Evolutionary conservation across 1,140 invertebrate genomes (phyloP).

Genomic region (Oncopodura yosiiana): DNA sequence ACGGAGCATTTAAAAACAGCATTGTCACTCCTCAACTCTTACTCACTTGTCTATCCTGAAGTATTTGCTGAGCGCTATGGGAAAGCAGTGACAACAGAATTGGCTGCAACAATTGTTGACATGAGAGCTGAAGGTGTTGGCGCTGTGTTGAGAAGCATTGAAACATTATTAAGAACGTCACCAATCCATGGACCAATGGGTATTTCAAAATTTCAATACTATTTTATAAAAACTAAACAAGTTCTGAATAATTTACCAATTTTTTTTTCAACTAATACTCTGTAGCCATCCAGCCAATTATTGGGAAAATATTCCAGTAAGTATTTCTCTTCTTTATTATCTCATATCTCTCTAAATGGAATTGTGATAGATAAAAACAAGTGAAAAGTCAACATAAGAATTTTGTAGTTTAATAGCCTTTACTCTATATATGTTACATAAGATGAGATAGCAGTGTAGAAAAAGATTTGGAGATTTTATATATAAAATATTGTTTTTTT

Average conservation of each 20-base stretch:
- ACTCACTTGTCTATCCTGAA: constrained; percentile 31
- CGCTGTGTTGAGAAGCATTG: constrained; percentile 60
- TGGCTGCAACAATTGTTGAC: constrained; percentile 51
- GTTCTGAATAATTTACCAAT: constrained; percentile 42
- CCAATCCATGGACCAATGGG: constrained; percentile 50
- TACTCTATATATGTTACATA: too few species aligned
- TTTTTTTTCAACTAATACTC: not conserved
- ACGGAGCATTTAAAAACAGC: constrained; percentile 33
- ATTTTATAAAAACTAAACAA: constrained; percentile 55
- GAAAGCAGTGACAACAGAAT: constrained; percentile 19
- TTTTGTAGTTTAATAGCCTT: too few species aligned
- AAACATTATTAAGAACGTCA: constrained; percentile 55
- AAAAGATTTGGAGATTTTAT: constrained; percentile 5
- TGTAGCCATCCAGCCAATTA: constrained; percentile 29
- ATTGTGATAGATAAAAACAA: too few species aligned
- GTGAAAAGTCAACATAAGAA: too few species aligned
- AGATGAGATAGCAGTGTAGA: not conserved
- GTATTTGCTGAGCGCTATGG: constrained; percentile 31
- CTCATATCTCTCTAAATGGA: not conserved
- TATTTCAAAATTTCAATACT: constrained; percentile 55
- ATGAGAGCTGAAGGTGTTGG: constrained; percentile 67
- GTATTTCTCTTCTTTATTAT: not conserved
- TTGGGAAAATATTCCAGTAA: constrained; percentile 33
- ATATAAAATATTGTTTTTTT: constrained; percentile 15
- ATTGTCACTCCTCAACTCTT: constrained; percentile 27